Evolutionary conservation across 2,888 invertebrate genomes (phyloP).

Genomic region (Pteria penguin): DNA sequence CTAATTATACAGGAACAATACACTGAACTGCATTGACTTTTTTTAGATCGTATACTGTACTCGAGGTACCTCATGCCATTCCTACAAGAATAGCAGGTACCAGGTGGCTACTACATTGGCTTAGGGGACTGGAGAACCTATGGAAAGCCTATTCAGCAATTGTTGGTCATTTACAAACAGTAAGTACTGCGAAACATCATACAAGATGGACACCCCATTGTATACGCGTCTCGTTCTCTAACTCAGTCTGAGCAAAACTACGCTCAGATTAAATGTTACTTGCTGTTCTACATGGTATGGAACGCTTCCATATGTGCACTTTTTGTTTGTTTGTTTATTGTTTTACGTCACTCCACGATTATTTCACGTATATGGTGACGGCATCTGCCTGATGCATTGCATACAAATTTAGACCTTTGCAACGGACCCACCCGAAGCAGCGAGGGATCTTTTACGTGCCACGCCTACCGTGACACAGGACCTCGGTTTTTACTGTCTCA

Average conservation of each 20-base stretch:
- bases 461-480: too few relatives aligned
- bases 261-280: conserved; percentile 37
- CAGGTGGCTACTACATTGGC: background rate
- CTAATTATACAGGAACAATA: background rate
- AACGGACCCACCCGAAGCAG: too few relatives aligned
- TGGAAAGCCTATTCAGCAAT: conserved; percentile 32
- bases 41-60: background rate
- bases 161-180: conserved; percentile 30
- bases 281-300: conserved; percentile 31
- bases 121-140: background rate
- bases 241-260: conserved; percentile 39
- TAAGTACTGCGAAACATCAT: conserved; percentile 34
- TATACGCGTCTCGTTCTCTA: conserved; percentile 47
- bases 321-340: too few relatives aligned
- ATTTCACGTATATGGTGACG: too few relatives aligned
- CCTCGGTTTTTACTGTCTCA: too few relatives aligned
- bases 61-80: background rate
- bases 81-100: conserved; percentile 7
- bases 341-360: too few relatives aligned
- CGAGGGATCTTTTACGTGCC: too few relatives aligned
- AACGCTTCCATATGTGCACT: background rate
- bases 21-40: background rate
- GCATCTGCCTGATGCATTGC: too few relatives aligned
- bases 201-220: conserved; percentile 51
- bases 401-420: too few relatives aligned